Evolutionary conservation across 2,113 vertebrate species (phyloP), one percentile per base, ranked within the genome.

Genomic region (Sakesphorus luctuosus): DNA sequence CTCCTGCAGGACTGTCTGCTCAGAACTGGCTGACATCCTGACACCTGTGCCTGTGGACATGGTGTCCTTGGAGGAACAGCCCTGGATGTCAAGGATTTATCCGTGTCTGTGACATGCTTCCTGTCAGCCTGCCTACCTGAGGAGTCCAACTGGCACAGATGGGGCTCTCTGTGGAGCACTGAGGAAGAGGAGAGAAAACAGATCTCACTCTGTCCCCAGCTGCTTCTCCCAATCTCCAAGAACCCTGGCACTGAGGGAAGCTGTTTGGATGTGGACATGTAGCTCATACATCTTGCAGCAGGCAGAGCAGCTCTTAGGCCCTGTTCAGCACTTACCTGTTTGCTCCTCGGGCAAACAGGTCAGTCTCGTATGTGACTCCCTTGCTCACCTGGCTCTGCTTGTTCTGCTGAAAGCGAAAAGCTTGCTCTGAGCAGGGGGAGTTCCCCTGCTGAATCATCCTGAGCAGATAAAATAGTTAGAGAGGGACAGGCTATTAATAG

Each of bases 401-500:
- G 72, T 86, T 90, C 33, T 94, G 17, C 44, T 76, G 21, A 80
- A 88, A 88, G 71, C 52, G 67, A 73, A 63, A 84, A 77, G 50
- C 79, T 80, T 71, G 29, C 61, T 77, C 56, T 71, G 72, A 82
- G 47, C 68, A 33, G 25, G 31, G 44, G 31, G 65, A 78, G 50
- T 90, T 84, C 78, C 68, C 61, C 52, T 61, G 56, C 46, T 95
- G 90, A 94, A 88, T 87, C 83, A 90, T 61, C 65, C 83, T 47
- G 38, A 63, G 68, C 79, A 78, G 76, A 90, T 90, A 23, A 92
- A 92, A 78, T 10, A 62, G 59, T 73, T 89, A 17, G 63, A 87
- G 46, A 84, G 85, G 65, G 94, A n/a, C 25, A 61, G 25, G 61
- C 76, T 96, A 84, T 96, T 89, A 94, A 95, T 96, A 96, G 86